Conservation (phyloP, 2,888 invertebrate genomes). For the Cosmorhoe ocellata region DNA sequence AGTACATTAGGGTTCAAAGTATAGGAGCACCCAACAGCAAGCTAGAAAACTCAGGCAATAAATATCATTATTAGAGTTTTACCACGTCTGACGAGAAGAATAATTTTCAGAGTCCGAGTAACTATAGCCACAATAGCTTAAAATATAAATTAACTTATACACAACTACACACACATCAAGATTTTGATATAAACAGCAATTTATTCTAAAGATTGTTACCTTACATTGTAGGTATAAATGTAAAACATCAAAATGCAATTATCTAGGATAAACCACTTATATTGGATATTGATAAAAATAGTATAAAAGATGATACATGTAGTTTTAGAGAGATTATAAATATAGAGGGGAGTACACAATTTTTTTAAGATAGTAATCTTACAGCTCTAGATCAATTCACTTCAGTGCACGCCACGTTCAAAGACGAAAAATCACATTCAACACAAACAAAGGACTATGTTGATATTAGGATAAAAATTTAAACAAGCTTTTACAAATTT, state of each 20-base stretch:
- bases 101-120: slow-evolving; percentile 37
- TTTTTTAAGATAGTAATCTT: slow-evolving; percentile 17
- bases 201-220: slow-evolving; percentile 35
- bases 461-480: no score
- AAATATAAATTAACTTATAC: neutral
- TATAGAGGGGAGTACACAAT: neutral
- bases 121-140: slow-evolving; percentile 28
- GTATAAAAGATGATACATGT: neutral
- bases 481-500: no score
- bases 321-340: neutral
- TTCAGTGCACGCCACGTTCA: slow-evolving; percentile 40
- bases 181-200: neutral
- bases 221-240: slow-evolving; percentile 48
- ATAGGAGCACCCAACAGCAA: slow-evolving; percentile 19
- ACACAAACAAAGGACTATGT: slow-evolving; percentile 7
- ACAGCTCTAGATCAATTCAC: slow-evolving; percentile 42
- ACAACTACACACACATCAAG: neutral
- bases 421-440: slow-evolving; percentile 18
- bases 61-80: slow-evolving; percentile 33
- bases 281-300: neutral
- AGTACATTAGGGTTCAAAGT: neutral
- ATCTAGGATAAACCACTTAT: neutral
- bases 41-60: slow-evolving; percentile 34
- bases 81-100: slow-evolving; percentile 32
- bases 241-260: slow-evolving; percentile 39